These are phyloP conservation scores for Euschistus heros DNA, from an alignment of 1,140 invertebrate genomes.

Conservation along the genomic window DNA sequence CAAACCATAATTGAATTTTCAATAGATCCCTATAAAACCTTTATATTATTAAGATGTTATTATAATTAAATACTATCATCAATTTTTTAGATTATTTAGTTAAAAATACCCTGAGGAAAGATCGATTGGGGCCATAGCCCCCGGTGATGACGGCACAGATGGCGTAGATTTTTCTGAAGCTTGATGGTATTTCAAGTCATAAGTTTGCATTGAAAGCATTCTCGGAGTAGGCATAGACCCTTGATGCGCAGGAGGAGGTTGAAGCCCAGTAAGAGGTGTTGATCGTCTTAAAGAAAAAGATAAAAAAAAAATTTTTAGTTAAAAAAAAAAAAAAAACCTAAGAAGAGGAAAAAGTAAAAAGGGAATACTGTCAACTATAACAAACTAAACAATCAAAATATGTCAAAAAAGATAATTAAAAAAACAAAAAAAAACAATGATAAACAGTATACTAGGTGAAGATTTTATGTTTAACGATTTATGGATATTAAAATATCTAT, in stretches of 20 bases:
- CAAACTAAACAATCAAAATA: background rate
- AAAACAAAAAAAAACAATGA: too few relatives aligned
- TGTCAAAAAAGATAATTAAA: background rate
- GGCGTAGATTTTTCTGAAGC: constrained; percentile 39
- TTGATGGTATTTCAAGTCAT: constrained; percentile 38
- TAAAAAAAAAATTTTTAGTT: constrained; percentile 24
- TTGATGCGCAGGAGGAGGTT: constrained; percentile 63
- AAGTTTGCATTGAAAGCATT: constrained; percentile 39
- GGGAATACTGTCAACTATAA: too few relatives aligned
- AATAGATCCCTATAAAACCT: too few relatives aligned
- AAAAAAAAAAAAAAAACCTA: background rate
- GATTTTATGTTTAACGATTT: too few relatives aligned
- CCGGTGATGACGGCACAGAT: constrained; percentile 41
- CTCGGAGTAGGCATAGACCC: constrained; percentile 39
- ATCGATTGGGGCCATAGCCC: constrained; percentile 59
- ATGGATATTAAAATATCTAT: too few relatives aligned
- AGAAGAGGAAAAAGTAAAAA: too few relatives aligned
- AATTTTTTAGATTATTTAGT: too few relatives aligned
- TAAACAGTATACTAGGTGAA: too few relatives aligned
- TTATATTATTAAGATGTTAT: too few relatives aligned
- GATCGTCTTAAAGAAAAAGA: constrained; percentile 29
- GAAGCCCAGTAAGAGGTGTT: constrained; percentile 35
- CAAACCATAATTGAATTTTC: too few relatives aligned
- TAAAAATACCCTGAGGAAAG: constrained; percentile 43
- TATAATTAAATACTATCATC: too few relatives aligned